These are phyloP conservation scores for Gobionotothen gibberifrons DNA, from an alignment of 2,797 vertebrate genomes.

Conservation along the genomic window DNA sequence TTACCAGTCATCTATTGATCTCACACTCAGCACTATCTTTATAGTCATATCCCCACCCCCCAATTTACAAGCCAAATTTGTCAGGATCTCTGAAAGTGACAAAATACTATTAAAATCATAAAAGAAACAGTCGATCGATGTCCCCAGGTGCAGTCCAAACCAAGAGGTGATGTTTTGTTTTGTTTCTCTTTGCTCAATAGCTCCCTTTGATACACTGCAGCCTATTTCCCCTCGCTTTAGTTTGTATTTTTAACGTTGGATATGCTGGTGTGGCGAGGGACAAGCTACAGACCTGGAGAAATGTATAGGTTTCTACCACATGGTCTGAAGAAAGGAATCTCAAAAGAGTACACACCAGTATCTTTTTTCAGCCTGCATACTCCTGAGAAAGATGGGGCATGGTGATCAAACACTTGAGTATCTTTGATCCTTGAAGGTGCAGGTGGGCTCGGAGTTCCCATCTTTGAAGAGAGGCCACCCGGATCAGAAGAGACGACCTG, in stretches of 20 bases:
- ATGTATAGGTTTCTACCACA: conserved; percentile 48
- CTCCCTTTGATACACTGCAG: conserved; percentile 6
- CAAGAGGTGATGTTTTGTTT: not conserved
- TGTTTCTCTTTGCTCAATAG: conserved; percentile 24
- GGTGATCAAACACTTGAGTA: conserved; percentile 64
- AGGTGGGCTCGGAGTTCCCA: conserved; percentile 69
- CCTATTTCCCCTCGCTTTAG: conserved; percentile 26
- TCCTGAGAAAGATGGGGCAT: conserved; percentile 39
- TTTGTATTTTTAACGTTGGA: conserved; percentile 23
- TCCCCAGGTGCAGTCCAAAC: not conserved
- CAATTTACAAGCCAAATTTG: conserved; percentile 20
- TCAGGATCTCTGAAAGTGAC: no score
- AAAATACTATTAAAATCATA: conserved; percentile 26
- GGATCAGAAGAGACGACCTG: conserved; percentile 57
- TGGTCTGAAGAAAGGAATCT: conserved; percentile 59
- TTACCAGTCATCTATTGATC: not conserved
- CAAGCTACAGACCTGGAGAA: conserved; percentile 25
- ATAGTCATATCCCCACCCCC: conserved; percentile 13
- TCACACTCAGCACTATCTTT: not conserved
- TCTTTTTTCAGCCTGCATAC: conserved; percentile 66
- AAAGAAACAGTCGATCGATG: conserved; percentile 12
- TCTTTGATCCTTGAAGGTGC: conserved; percentile 77
- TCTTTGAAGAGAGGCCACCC: conserved; percentile 64
- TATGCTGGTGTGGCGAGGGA: conserved; percentile 22
- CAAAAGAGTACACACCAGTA: conserved; percentile 55